Percentiles rank a stretch among this genome's conserved stretches.
These are phyloP conservation scores for Micrasema minimum DNA, from an alignment of 1,140 invertebrate genomes.

Conservation along the genomic window DNA sequence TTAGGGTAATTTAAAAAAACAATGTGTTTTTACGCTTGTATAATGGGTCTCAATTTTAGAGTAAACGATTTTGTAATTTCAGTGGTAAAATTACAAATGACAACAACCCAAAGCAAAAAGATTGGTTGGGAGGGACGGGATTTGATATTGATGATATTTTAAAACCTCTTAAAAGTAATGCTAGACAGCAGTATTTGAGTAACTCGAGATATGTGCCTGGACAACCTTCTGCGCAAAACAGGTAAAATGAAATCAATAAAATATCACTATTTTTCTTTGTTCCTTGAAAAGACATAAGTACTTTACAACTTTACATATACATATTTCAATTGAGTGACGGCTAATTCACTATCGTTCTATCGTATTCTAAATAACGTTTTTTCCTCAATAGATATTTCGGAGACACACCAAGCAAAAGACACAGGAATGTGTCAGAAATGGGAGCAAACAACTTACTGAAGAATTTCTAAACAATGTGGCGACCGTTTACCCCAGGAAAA, in stretches of 20 bases:
- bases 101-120: slow-evolving; percentile 32
- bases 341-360: no score
- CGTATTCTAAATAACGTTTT: neutral
- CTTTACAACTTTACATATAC: no score
- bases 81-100: slow-evolving; percentile 51
- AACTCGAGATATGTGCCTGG: slow-evolving; percentile 50
- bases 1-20: slow-evolving; percentile 43
- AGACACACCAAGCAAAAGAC: slow-evolving; percentile 47
- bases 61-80: slow-evolving; percentile 27
- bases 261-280: neutral
- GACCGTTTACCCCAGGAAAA: slow-evolving; percentile 44
- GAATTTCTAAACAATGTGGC: slow-evolving; percentile 44
- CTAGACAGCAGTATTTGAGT: slow-evolving; percentile 44
- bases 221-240: slow-evolving; percentile 40
- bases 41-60: slow-evolving; percentile 4
- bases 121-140: slow-evolving; percentile 41
- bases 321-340: no score
- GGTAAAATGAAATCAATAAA: slow-evolving; percentile 9
- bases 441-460: slow-evolving; percentile 43
- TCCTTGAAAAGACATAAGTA: no score
- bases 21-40: neutral
- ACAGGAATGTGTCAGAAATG: slow-evolving; percentile 46
- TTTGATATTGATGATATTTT: slow-evolving; percentile 51
- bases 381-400: slow-evolving; percentile 36
- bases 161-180: slow-evolving; percentile 42